A percentile compares a stretch with the other conserved stretches of the same genome.
phyloP scores from a whole-genome alignment of 2,888 invertebrate genomes.

The Cephus pulcher region DNA sequence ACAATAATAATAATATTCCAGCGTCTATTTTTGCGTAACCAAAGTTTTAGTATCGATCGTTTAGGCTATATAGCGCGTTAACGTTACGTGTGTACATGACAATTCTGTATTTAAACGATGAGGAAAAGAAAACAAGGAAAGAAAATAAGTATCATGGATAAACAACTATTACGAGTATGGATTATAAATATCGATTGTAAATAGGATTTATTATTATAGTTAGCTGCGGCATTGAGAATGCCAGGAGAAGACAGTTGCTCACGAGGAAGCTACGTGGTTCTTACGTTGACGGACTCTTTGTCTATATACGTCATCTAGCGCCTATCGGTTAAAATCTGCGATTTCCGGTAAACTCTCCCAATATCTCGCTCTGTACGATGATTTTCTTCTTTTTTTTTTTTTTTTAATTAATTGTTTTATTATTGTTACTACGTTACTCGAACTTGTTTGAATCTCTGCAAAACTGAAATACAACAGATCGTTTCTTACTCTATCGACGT shows the following conservation, averaged over 20 bases:
- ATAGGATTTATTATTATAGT: constrained; percentile 49
- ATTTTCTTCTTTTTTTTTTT: not conserved
- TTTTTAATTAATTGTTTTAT: constrained; percentile 23
- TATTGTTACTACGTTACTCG: constrained; percentile 37
- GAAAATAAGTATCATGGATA: constrained; percentile 25
- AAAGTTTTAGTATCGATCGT: constrained; percentile 54
- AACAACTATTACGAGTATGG: constrained; percentile 15
- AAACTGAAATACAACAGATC: constrained; percentile 46
- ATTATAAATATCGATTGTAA: constrained; percentile 46
- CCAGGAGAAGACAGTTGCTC: constrained; percentile 35
- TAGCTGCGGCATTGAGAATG: constrained; percentile 38
- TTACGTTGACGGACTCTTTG: constrained; percentile 22
- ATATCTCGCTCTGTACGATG: not conserved
- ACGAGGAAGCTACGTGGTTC: constrained; percentile 23
- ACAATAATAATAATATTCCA: constrained; percentile 35
- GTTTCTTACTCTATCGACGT: constrained; percentile 34
- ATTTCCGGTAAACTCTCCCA: not conserved
- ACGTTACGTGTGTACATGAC: constrained; percentile 33
- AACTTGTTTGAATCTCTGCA: constrained; percentile 35
- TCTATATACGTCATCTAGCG: constrained; percentile 10
- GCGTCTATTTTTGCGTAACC: constrained; percentile 65
- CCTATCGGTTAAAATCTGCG: not conserved
- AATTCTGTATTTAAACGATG: constrained; percentile 27
- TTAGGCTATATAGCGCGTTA: constrained; percentile 20
- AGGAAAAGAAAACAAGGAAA: constrained; percentile 17